Base-by-base conservation (phyloP, 2,888 invertebrate species). In the Ormia ochracea region DNA sequence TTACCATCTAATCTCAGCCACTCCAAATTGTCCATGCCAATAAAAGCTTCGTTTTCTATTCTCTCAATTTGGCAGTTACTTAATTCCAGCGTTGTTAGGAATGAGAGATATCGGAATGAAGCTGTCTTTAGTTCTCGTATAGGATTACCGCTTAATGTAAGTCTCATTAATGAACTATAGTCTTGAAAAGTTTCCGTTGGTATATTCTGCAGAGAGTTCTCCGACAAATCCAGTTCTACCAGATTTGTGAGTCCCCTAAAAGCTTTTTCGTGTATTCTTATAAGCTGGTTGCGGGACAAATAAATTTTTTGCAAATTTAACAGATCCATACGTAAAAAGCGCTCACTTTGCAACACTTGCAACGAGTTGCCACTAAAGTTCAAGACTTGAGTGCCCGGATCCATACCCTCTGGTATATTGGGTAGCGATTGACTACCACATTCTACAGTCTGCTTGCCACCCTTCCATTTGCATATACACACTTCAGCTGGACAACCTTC, bases 381-480 rank as follows among this genome's bases (percentile, higher is more conserved):
- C 69, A 97, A 91, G 38, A 97, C 96, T 91, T 96, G 96, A 0
- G 96, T 96, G 85, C 94, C 95, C 23, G 93, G 92, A 87, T 96
- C 94, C 85, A 97, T 93, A 65, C 94, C 93, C 84, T 93, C 93
- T 1, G 97, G 97, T 74, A 97, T 93, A 10, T 93, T 91, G 82
- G 94, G 92, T 68, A 97, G 91, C 68, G 93, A 93, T 87, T 94
- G 94, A 81, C 94, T 93, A 59, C 94, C 92, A 90, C 97, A 97
- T 89, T 97, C 96, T 59, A 96, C 96, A 83, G 95, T 95, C 87
- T 96, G 94, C 87, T 97, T 97, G 56, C 97, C 97, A 87, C 94
- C 94, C 89, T 96, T 96, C 97, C 97, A 97, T 89, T 96, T 96
- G 91, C 97, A 97, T 73, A 93, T 91, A 89, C 97, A 97, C 82